Conservation (phyloP, 2,888 invertebrate genomes). For the Troides aeacus region DNA sequence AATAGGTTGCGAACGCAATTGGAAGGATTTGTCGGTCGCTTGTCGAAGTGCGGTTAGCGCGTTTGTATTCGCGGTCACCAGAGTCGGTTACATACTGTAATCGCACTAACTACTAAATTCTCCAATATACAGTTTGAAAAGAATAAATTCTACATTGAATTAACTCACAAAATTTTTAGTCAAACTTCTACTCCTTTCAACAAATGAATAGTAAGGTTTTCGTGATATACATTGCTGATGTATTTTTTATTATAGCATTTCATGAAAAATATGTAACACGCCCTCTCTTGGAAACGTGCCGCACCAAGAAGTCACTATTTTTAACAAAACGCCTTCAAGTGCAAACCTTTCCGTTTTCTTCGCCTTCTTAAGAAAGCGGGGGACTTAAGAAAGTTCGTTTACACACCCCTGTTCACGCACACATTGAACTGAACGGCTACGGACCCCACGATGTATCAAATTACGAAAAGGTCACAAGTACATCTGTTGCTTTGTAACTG, state of each 20-base stretch:
- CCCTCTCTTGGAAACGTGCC: slow-evolving; percentile 57
- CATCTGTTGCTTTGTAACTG: slow-evolving; percentile 22
- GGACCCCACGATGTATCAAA: slow-evolving; percentile 16
- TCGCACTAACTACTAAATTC: not conserved
- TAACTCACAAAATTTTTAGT: no score
- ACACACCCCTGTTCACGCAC: slow-evolving; percentile 52
- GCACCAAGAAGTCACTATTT: slow-evolving; percentile 63
- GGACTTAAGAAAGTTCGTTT: slow-evolving; percentile 70
- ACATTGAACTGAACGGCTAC: slow-evolving; percentile 40
- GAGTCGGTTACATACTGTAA: slow-evolving; percentile 11
- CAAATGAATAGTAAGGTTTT: not conserved
- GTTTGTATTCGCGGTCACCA: slow-evolving; percentile 44
- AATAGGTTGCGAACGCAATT: slow-evolving; percentile 60
- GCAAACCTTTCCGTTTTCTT: slow-evolving; percentile 76
- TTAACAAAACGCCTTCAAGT: slow-evolving; percentile 72
- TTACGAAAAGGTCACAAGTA: slow-evolving; percentile 44
- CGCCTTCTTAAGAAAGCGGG: slow-evolving; percentile 74
- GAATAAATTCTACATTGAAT: not conserved
- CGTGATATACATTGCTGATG: not conserved
- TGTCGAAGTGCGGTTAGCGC: slow-evolving; percentile 44
- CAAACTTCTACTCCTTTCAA: not conserved
- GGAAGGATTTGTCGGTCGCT: slow-evolving; percentile 65
- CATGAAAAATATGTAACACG: slow-evolving; percentile 41
- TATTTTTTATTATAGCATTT: not conserved
- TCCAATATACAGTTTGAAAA: not conserved